A percentile compares a stretch with the other conserved stretches of the same genome.
Conservation (phyloP, 2,113 vertebrate species). For the Rousettus leschenaultii region DNA sequence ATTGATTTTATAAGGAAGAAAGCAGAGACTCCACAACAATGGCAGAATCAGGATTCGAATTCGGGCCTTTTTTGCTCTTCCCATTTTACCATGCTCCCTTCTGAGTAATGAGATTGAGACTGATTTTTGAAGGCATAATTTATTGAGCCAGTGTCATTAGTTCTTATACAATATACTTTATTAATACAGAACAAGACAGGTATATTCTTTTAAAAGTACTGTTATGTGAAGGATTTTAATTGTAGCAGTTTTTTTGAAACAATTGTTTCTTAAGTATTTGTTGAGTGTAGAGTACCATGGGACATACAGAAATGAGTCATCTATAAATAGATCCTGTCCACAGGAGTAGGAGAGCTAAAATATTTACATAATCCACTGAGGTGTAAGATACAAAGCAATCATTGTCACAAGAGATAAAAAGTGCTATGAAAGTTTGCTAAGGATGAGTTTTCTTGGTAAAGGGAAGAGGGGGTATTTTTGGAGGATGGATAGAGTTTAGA, state of each 20-base stretch:
- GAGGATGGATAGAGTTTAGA: not conserved
- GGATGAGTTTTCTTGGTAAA: not conserved
- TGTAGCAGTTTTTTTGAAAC: slow-evolving; percentile 5
- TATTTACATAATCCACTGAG: not conserved
- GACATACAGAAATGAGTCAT: not conserved
- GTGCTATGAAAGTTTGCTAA: not conserved
- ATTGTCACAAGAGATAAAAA: not conserved
- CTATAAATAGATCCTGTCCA: not conserved
- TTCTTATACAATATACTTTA: not conserved
- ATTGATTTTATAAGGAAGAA: not conserved
- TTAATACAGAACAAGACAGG: not conserved
- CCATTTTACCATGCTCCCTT: not conserved
- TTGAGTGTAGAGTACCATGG: not conserved
- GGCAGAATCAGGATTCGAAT: not conserved
- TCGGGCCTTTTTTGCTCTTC: not conserved
- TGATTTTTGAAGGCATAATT: slow-evolving; percentile 24
- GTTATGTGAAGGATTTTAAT: not conserved
- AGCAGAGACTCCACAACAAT: not conserved
- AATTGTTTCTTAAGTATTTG: not conserved
- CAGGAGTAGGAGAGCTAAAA: not conserved
- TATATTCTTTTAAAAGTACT: not conserved
- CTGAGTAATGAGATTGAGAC: not conserved
- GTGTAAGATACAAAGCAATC: not conserved
- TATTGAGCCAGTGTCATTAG: not conserved
- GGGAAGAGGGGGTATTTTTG: not conserved